These are phyloP conservation scores for Labroides dimidiatus DNA, from an alignment of 2,797 vertebrate genomes.

Conservation along the genomic window DNA sequence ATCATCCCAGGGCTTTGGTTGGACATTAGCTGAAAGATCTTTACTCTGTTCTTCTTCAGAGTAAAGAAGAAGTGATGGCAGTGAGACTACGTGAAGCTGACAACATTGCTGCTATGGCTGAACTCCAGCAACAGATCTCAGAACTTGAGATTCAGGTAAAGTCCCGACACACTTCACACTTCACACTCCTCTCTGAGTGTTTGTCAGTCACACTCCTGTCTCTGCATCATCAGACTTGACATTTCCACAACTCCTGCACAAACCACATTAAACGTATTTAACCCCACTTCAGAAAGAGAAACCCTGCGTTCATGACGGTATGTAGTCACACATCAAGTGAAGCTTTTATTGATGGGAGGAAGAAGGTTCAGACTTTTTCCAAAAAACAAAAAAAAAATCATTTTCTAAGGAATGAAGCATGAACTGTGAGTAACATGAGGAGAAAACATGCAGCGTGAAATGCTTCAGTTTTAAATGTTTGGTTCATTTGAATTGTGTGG, in stretches of 20 bases:
- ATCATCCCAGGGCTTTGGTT: no score
- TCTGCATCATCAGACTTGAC: background rate
- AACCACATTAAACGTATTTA: constrained; percentile 18
- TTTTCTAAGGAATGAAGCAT: no score
- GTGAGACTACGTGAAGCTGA: constrained; percentile 96
- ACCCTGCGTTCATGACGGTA: constrained; percentile 1
- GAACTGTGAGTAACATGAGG: no score
- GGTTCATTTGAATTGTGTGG: no score
- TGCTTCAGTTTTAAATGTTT: no score
- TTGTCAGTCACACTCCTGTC: constrained; percentile 5
- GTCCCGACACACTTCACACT: background rate
- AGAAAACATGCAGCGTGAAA: no score
- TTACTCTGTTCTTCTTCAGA: constrained; percentile 77
- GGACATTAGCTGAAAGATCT: no score
- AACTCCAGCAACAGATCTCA: constrained; percentile 96
- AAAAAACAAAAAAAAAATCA: no score
- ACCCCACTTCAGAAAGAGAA: background rate
- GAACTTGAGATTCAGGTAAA: constrained; percentile 98
- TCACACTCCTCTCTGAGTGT: background rate
- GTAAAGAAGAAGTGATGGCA: constrained; percentile 98
- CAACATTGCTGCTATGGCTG: constrained; percentile 97
- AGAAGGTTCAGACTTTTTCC: no score
- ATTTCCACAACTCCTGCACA: constrained; percentile 17
- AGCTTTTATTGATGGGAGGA: no score
- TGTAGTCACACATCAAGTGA: background rate